Evolutionary conservation across 2,888 invertebrate genomes (phyloP), one percentile per base, ranked within the genome.

Genomic region (Phalangium opilio): DNA sequence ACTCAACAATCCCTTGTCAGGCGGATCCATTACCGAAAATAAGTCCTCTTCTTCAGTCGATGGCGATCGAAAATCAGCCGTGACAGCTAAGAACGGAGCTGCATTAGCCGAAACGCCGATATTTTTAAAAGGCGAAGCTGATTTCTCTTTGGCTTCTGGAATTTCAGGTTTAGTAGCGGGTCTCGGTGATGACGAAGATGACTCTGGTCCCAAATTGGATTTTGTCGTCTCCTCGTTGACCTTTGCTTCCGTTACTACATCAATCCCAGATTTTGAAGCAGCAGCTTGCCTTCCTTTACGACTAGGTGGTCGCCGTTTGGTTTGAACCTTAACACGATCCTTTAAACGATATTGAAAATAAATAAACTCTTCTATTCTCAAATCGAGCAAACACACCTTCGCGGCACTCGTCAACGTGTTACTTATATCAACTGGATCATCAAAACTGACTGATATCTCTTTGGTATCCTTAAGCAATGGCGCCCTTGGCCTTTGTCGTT

Each of bases 331-430:
- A 17, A 44, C 51, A 17, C 51, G 36, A 27, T 47, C 49, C 51
- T 51, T 11, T 12, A 43, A 44, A n/a, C 7, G 8, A 14, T 17
- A 38, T n/a, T 12, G n/a, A 38, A 38, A 38, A 38, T 10, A 38
- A 38, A 38, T n/a, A 38, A 15, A 38, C 10, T 38, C 14, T 38
- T 7, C 8, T 12, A 38, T 12, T n/a, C 8, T 8, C 8, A 18
- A 38, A 38, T 10, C n/a, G 15, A 38, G 18, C 1, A n/a, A n/a
- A 27, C 38, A 35, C 46, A 63, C 64, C 60, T 64, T 64, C 46
- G 54, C 58, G 17, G 59, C 59, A 52, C 57, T 63, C 21, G 59
- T 54, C 21, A 64, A 52, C 3, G 61, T 60, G 33, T 55, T 59
- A 3, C 33, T 45, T 15, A 57, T 57, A 20, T 61, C 59, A 8